These are phyloP conservation scores for Leucophenga varia DNA, from an alignment of 1,140 invertebrate species.

Conservation along the genomic window DNA sequence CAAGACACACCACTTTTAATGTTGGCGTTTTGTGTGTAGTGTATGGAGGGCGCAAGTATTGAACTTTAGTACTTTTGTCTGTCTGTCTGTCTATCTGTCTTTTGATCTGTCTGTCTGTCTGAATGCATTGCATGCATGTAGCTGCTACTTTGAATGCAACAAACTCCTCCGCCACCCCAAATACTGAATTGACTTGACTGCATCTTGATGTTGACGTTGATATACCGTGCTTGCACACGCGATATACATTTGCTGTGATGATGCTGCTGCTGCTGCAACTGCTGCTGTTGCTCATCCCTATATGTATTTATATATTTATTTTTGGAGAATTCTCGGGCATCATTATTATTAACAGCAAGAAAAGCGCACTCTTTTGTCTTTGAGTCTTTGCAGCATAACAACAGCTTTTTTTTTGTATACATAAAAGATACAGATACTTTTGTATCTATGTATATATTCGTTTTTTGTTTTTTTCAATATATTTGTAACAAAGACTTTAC, in stretches of 20 bases:
- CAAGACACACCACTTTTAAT: slow-evolving; percentile 18
- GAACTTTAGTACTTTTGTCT: slow-evolving; percentile 47
- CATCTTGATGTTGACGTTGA: slow-evolving; percentile 51
- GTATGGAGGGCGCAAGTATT: slow-evolving; percentile 19
- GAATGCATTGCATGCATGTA: slow-evolving; percentile 14
- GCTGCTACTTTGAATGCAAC: no score
- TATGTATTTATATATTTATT: slow-evolving; percentile 33
- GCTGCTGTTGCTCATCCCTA: slow-evolving; percentile 2
- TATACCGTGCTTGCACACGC: slow-evolving; percentile 47
- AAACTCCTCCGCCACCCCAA: no score
- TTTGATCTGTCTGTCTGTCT: slow-evolving; percentile 22
- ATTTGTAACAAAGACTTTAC: no score
- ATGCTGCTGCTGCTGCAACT: slow-evolving; percentile 22
- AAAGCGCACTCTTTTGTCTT: not conserved
- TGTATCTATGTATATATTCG: no score
- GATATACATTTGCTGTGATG: slow-evolving; percentile 24
- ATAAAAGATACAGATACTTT: no score
- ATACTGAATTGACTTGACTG: slow-evolving; percentile 17
- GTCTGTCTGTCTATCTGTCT: slow-evolving; percentile 23
- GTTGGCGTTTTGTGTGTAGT: slow-evolving; percentile 16
- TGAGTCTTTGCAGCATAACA: slow-evolving; percentile 11
- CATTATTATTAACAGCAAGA: no score
- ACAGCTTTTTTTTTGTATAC: no score
- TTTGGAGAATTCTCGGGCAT: slow-evolving; percentile 24
- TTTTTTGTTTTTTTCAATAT: no score